A percentile compares a stretch with the other conserved stretches of the same genome.
phyloP scores from a whole-genome alignment of 2,888 invertebrate genomes.

The Rotaria magnacalcarata region DNA sequence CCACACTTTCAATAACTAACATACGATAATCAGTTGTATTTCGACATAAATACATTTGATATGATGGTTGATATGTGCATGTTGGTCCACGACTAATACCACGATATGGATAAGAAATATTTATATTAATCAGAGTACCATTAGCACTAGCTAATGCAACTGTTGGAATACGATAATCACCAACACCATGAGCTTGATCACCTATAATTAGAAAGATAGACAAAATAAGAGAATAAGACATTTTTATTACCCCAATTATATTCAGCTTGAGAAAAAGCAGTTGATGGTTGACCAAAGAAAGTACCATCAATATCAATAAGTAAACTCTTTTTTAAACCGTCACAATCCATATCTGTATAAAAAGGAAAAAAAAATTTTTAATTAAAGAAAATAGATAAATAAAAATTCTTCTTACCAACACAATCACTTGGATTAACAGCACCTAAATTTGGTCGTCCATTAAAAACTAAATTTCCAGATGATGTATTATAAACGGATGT shows the following conservation, averaged over 20 bases:
- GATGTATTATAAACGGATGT: conserved; percentile 48
- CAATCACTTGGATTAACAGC: conserved; percentile 54
- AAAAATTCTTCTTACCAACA: conserved; percentile 48
- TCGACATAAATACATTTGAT: conserved; percentile 42
- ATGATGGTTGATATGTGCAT: conserved; percentile 33
- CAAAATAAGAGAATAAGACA: no score
- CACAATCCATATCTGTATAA: conserved; percentile 56
- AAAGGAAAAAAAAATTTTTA: neutral
- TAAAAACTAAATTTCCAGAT: conserved; percentile 49
- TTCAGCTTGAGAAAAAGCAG: conserved; percentile 53
- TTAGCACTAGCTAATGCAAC: conserved; percentile 50
- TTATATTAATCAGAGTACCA: conserved; percentile 43
- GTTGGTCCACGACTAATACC: conserved; percentile 51
- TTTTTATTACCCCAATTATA: conserved; percentile 51
- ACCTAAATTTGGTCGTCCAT: conserved; percentile 51
- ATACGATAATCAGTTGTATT: conserved; percentile 35
- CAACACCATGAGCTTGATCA: conserved; percentile 51
- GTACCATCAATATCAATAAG: conserved; percentile 53
- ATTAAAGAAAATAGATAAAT: neutral
- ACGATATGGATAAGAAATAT: conserved; percentile 34
- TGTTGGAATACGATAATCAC: conserved; percentile 56
- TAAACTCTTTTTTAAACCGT: conserved; percentile 54
- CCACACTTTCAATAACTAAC: conserved; percentile 45
- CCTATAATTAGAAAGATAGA: neutral
- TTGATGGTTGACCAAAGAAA: conserved; percentile 48